Base-by-base conservation (phyloP, 2,797 vertebrate genomes). In the Ctenosaura bakeri region DNA sequence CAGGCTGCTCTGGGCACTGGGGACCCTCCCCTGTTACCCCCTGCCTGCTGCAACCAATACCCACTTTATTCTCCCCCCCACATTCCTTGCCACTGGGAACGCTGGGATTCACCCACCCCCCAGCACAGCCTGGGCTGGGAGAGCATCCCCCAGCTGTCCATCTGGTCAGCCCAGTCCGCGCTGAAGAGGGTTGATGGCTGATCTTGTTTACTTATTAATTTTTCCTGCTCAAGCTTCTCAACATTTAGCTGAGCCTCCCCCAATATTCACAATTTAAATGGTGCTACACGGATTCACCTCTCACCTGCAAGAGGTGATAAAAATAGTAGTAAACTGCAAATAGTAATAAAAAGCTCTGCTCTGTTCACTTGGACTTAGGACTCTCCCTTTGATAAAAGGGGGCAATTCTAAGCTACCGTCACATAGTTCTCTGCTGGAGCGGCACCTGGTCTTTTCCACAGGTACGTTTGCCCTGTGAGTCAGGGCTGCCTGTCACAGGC, bases 361-460 rank as follows among this genome's bases (percentile, higher is more conserved):
- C 38, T 69, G 0, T 0, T 26, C 62, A 56, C 71, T 32, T 96
- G 95, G 92, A 95, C 95, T 94, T 96, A 88, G 91, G 92, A 79
- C 90, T 87, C 87, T 29, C 87, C 12, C 71, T 1, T 38, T 50
- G 83, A 89, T 83, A 83, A 78, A 73, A 46, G 13, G 89, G 26
- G 71, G 26, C 90, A 87, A 35, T 78, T 91, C 69, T 0, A 0
- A 89, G 38, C 82, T 88, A 80, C 0, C 0, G 80, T 24, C 0
- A 0, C 64, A 46, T 42, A 5, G 29, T 16, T 38, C 35, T 50
- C n/a, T 90, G 1, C 77, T 81, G 77, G 88, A 35, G 35, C 69
- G 0, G 0, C 54, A 62, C 26, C 89, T 86, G 38, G 46, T 10
- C 1, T 1, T 86, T 88, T 38, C 66, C 62, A 2, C 4, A 35